These are phyloP conservation scores for Natrix natrix DNA, from an alignment of 2,797 vertebrate genomes.

Conservation along the genomic window DNA sequence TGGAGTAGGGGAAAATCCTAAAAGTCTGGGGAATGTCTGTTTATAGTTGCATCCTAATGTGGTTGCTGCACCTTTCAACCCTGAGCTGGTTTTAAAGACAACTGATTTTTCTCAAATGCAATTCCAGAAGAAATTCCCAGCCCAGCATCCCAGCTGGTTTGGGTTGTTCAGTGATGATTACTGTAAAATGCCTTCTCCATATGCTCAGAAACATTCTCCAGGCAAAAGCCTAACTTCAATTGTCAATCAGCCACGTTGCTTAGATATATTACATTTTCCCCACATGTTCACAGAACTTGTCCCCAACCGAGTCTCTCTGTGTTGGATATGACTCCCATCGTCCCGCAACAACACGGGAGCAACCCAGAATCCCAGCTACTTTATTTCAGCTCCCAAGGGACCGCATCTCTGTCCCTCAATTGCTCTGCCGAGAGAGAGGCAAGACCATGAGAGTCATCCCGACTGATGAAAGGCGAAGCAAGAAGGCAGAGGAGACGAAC, in stretches of 20 bases:
- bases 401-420: not conserved
- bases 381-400: not conserved
- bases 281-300: not conserved
- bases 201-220: not conserved
- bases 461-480: not conserved
- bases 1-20: no score
- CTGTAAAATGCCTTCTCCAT: not conserved
- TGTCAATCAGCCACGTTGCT: not conserved
- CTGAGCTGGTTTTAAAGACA: not conserved
- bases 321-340: not conserved
- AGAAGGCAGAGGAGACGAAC: not conserved
- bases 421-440: not conserved
- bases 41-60: not conserved
- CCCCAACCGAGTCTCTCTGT: not conserved
- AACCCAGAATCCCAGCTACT: not conserved
- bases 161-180: not conserved
- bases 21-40: not conserved
- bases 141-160: not conserved
- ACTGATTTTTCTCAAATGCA: not conserved
- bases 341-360: not conserved
- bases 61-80: not conserved
- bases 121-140: not conserved
- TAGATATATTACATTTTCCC: not conserved
- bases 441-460: fast-evolving
- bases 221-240: not conserved